Evolutionary conservation across 2,888 invertebrate species (phyloP).

Genomic region (Hyppa rectilinea): DNA sequence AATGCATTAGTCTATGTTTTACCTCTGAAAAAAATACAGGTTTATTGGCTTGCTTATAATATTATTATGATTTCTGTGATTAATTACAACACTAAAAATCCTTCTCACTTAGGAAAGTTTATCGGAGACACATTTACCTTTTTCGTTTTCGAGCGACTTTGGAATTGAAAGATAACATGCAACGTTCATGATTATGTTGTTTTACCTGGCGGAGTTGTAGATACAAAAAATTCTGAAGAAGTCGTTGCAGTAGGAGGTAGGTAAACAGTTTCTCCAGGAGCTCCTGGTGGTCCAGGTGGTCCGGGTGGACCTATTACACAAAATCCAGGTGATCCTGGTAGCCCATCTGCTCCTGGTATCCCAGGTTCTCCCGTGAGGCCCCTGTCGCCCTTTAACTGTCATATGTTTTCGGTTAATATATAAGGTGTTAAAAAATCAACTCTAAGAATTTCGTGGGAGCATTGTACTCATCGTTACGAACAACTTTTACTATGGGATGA

Average conservation of each 20-base stretch:
- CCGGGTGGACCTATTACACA: neutral
- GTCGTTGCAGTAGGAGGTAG: too few species aligned
- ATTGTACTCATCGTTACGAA: too few species aligned
- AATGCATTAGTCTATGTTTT: neutral
- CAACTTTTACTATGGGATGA: too few species aligned
- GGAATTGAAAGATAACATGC: too few species aligned
- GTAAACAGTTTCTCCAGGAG: too few species aligned
- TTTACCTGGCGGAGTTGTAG: neutral
- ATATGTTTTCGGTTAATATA: neutral
- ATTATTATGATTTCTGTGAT: neutral
- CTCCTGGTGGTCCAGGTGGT: neutral
- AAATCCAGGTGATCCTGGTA: neutral
- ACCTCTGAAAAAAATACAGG: conserved; percentile 4
- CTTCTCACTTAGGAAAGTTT: neutral
- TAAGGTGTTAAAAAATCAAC: too few species aligned
- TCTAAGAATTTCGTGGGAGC: too few species aligned
- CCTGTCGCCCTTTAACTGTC: neutral
- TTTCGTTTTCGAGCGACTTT: too few species aligned
- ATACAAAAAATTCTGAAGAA: too few species aligned
- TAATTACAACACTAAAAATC: neutral
- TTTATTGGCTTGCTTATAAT: neutral
- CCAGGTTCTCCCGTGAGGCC: neutral
- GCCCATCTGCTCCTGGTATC: neutral
- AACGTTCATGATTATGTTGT: neutral
- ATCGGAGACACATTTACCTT: neutral